Evolutionary conservation across 2,888 invertebrate genomes (phyloP), one percentile per base, ranked within the genome.

Genomic region (Panorpa germanica): DNA sequence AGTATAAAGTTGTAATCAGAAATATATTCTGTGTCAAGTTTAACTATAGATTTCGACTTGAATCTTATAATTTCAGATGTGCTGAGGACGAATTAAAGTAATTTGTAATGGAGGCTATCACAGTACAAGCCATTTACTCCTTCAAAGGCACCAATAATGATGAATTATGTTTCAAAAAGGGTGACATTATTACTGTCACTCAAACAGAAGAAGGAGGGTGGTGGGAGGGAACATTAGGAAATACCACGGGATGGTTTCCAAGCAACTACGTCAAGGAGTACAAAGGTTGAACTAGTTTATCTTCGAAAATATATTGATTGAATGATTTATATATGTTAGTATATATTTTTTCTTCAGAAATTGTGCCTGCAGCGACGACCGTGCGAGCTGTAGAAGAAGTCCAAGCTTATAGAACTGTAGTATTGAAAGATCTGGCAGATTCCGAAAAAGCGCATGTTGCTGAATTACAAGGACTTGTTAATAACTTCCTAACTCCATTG

Each of bases 201-300:
- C 96, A 98, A 55, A 72, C 71, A 34, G 80, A 86, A 46, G 93
- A 95, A 46, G 96, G 93, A 31, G 95, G 95, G 24, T 96, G 96
- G 96, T 98, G 96, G 96, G 98, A 98, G 61, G 96, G 96, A 9
- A 96, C 95, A 6, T 60, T 95, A 28, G 73, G 77, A 36, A 91
- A 85, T 41, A 83, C 82, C 50, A 95, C 95, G 38, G 95, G 93
- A 45, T 96, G 95, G 95, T 96, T 96, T 61, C 95, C 95, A 37
- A 85, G 86, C 48, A 95, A 95, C 59, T 95, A 93, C 65, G 90
- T 91, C 36, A 80, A 80, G 48, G 90, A 91, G 56, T 73, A 71
- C 49, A 82, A 80, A 64, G 63, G 70, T 61, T 51, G 52, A 53
- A 57, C 61, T 62, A 41, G 42, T 36, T 28, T 32, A 32, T 32